A percentile compares a stretch with the other conserved stretches of the same genome.
Evolutionary conservation across 2,888 invertebrate species (phyloP).

Genomic region (Bugulina stolonifera): DNA sequence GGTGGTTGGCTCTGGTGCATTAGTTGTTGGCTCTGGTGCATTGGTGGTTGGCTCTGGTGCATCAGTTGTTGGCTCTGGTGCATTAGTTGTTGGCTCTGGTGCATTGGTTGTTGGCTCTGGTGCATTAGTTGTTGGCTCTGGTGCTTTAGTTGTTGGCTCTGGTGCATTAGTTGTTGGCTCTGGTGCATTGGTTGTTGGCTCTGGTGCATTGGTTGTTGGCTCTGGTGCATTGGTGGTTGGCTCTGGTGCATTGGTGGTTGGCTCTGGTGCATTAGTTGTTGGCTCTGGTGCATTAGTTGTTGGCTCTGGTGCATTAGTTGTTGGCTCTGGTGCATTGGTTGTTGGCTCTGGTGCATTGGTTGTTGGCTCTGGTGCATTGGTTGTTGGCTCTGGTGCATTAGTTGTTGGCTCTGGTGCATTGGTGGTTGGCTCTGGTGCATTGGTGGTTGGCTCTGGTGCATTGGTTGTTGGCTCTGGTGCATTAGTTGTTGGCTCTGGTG

Average conservation of each 20-base stretch:
- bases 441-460: background rate
- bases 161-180: background rate
- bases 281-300: background rate
- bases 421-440: background rate
- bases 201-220: background rate
- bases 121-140: background rate
- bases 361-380: background rate
- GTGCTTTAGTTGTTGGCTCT: background rate
- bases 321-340: background rate
- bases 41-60: background rate
- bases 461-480: background rate
- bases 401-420: background rate
- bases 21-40: background rate
- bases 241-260: background rate
- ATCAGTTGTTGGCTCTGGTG: background rate
- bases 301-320: too few species aligned
- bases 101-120: background rate
- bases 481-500: background rate
- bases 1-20: background rate
- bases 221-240: background rate
- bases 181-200: background rate
- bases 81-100: background rate
- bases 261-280: background rate
- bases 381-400: background rate
- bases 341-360: background rate